Conservation (phyloP, 2,113 vertebrate genomes). For the Mungos mungo region DNA sequence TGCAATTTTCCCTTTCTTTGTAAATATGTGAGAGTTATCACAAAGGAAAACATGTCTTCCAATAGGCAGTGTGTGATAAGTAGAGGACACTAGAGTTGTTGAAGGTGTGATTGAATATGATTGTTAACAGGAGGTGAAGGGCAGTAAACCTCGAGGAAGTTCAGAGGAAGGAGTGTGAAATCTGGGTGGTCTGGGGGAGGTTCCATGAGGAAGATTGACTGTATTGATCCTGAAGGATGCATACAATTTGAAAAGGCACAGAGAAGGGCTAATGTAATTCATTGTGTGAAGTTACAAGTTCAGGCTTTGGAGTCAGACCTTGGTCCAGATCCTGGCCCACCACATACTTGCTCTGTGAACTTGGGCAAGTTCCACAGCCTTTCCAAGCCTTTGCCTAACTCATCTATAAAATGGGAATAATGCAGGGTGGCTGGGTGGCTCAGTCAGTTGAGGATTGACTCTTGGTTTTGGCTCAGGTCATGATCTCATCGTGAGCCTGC, state of each 20-base stretch:
- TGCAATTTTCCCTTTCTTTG: background rate
- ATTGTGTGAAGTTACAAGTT: background rate
- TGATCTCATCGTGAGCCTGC: too few relatives aligned
- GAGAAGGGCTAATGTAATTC: background rate
- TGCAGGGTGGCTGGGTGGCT: background rate
- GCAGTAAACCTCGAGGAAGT: background rate
- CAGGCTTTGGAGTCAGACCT: background rate
- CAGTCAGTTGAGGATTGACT: too few relatives aligned
- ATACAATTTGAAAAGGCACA: background rate
- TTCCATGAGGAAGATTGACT: background rate
- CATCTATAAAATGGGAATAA: background rate
- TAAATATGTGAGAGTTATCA: background rate
- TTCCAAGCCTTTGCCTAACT: background rate
- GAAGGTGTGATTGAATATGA: background rate
- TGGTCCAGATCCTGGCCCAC: background rate
- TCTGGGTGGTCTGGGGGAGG: background rate
- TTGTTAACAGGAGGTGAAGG: background rate
- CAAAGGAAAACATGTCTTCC: background rate
- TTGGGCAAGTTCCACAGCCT: background rate
- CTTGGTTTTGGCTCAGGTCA: too few relatives aligned
- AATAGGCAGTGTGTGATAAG: background rate
- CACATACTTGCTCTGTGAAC: background rate
- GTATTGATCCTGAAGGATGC: background rate
- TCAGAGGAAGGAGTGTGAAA: background rate
- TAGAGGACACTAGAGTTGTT: background rate